Percentiles rank a stretch among this genome's conserved stretches.
Evolutionary conservation across 2,888 invertebrate species (phyloP).

Genomic region (Eristalis tenax): DNA sequence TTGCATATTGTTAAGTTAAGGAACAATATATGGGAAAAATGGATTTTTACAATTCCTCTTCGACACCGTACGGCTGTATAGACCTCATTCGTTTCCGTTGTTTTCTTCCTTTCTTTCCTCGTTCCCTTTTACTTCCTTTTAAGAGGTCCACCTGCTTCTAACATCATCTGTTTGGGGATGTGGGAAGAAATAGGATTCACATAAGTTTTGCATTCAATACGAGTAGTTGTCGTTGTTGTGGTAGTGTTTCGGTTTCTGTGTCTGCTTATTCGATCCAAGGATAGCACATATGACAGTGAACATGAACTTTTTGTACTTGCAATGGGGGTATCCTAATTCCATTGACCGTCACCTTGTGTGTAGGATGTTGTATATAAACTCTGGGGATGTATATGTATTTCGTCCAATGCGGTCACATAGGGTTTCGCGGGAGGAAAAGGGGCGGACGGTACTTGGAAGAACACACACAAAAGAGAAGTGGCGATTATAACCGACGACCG

Average conservation of each 20-base stretch:
- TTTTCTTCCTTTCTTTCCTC: constrained; percentile 23
- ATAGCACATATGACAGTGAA: constrained; percentile 25
- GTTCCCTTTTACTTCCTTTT: constrained; percentile 48
- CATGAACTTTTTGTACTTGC: constrained; percentile 22
- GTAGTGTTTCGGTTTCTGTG: neutral
- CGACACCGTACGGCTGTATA: constrained; percentile 4
- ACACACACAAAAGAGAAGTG: constrained; percentile 16
- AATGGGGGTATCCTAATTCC: constrained; percentile 32
- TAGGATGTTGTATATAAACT: constrained; percentile 19
- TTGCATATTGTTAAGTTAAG: constrained; percentile 14
- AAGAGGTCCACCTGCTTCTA: constrained; percentile 46
- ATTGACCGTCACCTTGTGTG: constrained; percentile 28
- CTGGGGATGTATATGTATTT: neutral
- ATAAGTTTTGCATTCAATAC: neutral
- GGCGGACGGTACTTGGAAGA: neutral
- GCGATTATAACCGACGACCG: constrained; percentile 36
- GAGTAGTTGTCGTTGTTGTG: neutral
- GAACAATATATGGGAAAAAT: constrained; percentile 5
- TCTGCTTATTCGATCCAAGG: neutral
- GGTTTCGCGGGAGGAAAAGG: constrained; percentile 13
- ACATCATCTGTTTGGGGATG: constrained; percentile 47
- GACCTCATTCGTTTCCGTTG: constrained; percentile 54
- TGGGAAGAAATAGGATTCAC: constrained; percentile 36
- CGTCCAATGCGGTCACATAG: constrained; percentile 8
- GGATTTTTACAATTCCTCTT: neutral